These are phyloP conservation scores for Tiliacea citrago DNA, from an alignment of 2,888 invertebrate species.

Conservation along the genomic window DNA sequence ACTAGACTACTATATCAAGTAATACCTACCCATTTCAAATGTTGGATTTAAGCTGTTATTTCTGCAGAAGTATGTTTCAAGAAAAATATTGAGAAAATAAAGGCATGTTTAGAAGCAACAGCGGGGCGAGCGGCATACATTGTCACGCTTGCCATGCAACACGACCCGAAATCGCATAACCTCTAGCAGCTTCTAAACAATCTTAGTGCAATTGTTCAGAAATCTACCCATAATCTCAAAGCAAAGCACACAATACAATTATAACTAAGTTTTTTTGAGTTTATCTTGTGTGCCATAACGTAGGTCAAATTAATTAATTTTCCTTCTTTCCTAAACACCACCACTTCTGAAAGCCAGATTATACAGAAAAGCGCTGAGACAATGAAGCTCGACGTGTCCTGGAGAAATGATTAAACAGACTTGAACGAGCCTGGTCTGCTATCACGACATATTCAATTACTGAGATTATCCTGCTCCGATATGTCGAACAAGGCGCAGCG, in stretches of 20 bases:
- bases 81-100: constrained; percentile 3
- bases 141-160: too few species aligned
- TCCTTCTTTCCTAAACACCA: neutral
- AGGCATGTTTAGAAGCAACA: too few species aligned
- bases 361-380: neutral
- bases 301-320: too few species aligned
- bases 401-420: neutral
- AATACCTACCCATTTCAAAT: constrained; percentile 13
- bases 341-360: neutral
- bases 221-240: neutral
- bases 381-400: neutral
- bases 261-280: too few species aligned
- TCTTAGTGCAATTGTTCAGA: neutral
- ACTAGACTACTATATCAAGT: neutral
- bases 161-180: too few species aligned
- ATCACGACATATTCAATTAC: neutral
- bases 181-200: neutral
- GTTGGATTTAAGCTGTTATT: constrained; percentile 1
- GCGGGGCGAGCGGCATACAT: neutral
- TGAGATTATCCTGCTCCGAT: neutral
- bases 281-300: too few species aligned
- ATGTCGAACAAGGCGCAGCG: neutral
- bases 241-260: too few species aligned
- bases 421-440: neutral
- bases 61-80: neutral